phyloP scores from a whole-genome alignment of 1,140 invertebrate genomes.

The Eciton burchellii region DNA sequence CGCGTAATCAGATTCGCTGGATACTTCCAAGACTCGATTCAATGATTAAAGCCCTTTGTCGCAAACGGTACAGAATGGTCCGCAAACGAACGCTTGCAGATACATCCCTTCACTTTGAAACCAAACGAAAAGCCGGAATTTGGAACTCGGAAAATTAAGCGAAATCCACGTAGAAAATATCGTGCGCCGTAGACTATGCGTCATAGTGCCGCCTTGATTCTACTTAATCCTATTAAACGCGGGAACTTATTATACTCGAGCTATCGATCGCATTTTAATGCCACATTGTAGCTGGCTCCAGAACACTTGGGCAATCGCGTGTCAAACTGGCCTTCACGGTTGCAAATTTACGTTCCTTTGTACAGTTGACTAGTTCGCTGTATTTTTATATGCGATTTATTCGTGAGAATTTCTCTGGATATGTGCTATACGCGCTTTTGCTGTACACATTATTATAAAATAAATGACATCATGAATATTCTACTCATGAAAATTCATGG shows the following conservation, averaged over 20 bases:
- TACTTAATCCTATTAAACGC: neutral
- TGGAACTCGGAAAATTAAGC: neutral
- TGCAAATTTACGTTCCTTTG: constrained; percentile 17
- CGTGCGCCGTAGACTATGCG: neutral
- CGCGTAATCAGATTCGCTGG: neutral
- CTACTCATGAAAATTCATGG: constrained; percentile 56
- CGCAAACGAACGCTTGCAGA: neutral
- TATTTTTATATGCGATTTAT: constrained; percentile 14
- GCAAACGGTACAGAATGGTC: neutral
- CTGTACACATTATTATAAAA: constrained; percentile 48
- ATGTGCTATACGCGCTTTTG: constrained; percentile 10
- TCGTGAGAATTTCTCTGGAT: constrained; percentile 17
- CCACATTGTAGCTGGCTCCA: neutral
- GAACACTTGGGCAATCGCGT: neutral
- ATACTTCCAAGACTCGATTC: constrained; percentile 11
- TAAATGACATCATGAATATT: constrained; percentile 58
- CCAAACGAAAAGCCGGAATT: neutral
- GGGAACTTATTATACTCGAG: constrained; percentile 12
- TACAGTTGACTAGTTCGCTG: constrained; percentile 1
- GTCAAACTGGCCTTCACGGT: constrained; percentile 16
- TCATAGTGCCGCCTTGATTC: neutral
- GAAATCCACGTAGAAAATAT: neutral
- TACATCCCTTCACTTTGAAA: neutral
- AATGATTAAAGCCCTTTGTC: constrained; percentile 20
- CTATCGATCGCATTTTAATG: constrained; percentile 23